phyloP scores from a whole-genome alignment of 2,888 invertebrate species.

The Junonia oenone region DNA sequence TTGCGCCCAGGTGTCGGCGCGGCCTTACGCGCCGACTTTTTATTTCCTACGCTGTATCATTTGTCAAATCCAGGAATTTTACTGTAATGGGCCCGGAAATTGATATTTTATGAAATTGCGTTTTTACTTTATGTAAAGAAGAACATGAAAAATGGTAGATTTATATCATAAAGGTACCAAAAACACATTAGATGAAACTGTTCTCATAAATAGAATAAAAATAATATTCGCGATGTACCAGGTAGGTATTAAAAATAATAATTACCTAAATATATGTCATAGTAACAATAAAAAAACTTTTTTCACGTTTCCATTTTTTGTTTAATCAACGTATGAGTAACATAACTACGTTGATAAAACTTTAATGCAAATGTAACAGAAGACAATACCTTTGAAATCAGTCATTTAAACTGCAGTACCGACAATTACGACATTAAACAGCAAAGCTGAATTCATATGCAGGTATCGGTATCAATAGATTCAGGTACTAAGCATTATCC shows the following conservation, averaged over 20 bases:
- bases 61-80: conserved; percentile 5
- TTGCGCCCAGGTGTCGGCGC: conserved; percentile 66
- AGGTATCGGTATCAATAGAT: neutral
- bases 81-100: neutral
- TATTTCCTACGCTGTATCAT: conserved; percentile 22
- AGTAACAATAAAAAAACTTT: no score
- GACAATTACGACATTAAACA: neutral
- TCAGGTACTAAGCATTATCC: neutral
- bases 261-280: no score
- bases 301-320: no score
- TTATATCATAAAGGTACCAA: neutral
- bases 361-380: no score
- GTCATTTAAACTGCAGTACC: neutral
- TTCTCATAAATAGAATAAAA: no score
- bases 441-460: neutral
- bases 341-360: no score
- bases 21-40: conserved; percentile 30
- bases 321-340: no score
- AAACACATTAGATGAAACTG: neutral
- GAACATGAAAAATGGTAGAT: neutral
- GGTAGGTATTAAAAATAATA: no score
- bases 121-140: neutral
- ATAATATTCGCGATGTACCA: no score
- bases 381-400: neutral
- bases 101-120: neutral